phyloP scores from a whole-genome alignment of 2,888 invertebrate genomes.

The Dicyrtoma fusca region DNA sequence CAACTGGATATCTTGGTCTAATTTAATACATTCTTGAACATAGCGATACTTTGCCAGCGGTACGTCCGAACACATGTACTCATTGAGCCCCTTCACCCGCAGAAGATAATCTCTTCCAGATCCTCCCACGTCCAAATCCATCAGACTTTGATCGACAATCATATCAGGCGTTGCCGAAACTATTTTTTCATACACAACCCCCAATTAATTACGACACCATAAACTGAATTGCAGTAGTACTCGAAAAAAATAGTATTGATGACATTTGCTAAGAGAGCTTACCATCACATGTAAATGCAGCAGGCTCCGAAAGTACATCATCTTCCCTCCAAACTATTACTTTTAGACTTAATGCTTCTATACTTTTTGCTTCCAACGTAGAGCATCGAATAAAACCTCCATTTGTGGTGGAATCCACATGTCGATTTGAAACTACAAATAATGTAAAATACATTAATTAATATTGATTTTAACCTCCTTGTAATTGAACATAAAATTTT shows the following conservation, averaged over 20 bases:
- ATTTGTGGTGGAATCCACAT: constrained; percentile 77
- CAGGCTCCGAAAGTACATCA: constrained; percentile 66
- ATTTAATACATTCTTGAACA: constrained; percentile 87
- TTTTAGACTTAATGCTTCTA: constrained; percentile 84
- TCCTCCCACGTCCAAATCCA: constrained; percentile 76
- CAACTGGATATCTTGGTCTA: constrained; percentile 83
- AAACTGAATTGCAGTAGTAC: no score
- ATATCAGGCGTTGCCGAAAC: constrained; percentile 85
- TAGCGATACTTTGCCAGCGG: constrained; percentile 88
- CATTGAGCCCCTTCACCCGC: constrained; percentile 83
- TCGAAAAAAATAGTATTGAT: no score
- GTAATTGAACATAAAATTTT: no score
- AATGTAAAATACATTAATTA: constrained; percentile 4
- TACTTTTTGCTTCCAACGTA: constrained; percentile 74
- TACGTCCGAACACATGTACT: constrained; percentile 84
- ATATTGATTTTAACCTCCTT: no score
- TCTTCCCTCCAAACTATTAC: constrained; percentile 73
- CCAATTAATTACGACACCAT: no score
- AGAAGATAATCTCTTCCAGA: constrained; percentile 71
- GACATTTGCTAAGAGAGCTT: constrained; percentile 58
- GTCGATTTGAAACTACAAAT: constrained; percentile 69
- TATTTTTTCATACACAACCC: no score
- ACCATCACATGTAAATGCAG: constrained; percentile 93
- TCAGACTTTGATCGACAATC: constrained; percentile 80
- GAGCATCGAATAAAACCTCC: constrained; percentile 87